Conservation (phyloP, 2,797 vertebrate genomes). For the Amblyopsis hoosieri region DNA sequence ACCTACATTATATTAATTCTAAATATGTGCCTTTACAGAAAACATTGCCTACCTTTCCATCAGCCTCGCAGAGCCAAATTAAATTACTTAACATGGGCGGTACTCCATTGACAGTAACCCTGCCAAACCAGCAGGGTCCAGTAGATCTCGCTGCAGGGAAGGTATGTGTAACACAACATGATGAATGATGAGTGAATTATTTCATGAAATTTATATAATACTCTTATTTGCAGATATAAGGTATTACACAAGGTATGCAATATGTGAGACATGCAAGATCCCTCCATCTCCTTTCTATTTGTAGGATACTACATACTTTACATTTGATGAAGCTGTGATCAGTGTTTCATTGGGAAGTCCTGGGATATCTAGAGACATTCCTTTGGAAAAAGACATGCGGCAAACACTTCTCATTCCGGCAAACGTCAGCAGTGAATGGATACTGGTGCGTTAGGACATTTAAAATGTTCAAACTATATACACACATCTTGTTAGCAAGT, state of each 20-base stretch:
- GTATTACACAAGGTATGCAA: no score
- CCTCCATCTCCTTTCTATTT: slow-evolving; percentile 7
- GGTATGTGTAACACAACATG: slow-evolving; percentile 41
- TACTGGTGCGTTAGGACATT: slow-evolving; percentile 44
- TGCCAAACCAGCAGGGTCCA: slow-evolving; percentile 4
- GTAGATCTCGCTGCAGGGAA: slow-evolving; percentile 44
- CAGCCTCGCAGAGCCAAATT: slow-evolving; percentile 78
- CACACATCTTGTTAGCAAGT: background rate
- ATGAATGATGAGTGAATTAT: background rate
- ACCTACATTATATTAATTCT: background rate
- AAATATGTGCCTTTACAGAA: slow-evolving; percentile 73
- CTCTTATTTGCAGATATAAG: background rate
- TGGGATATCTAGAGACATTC: background rate
- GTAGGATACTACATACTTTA: slow-evolving; percentile 71
- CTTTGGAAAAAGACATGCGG: slow-evolving; percentile 37
- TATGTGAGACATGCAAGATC: no score
- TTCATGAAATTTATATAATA: no score
- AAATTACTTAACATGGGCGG: slow-evolving; percentile 84
- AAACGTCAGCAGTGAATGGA: slow-evolving; percentile 10
- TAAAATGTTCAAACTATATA: slow-evolving; percentile 5
- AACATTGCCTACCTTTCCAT: slow-evolving; percentile 86
- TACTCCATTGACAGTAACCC: slow-evolving; percentile 38
- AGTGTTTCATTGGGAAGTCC: slow-evolving; percentile 19
- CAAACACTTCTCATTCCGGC: slow-evolving; percentile 73
- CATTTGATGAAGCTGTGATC: slow-evolving; percentile 45